Base-by-base conservation (phyloP, 2,888 invertebrate genomes). In the Apamea epomidion region DNA sequence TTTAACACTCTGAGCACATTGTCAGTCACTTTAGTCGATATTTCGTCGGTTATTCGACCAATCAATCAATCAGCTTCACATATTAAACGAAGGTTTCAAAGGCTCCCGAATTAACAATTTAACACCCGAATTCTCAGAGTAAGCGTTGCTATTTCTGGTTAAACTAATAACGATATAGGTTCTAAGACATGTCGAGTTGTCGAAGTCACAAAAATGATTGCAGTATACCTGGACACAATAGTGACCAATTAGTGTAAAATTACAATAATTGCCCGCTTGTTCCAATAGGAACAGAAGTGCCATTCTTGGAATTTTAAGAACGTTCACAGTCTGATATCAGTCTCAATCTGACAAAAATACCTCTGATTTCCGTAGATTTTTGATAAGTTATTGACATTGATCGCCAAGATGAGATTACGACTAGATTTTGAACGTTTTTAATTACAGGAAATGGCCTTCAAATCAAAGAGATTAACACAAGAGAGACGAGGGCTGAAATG, bases 21-120 rank as follows among this genome's bases (percentile, higher is more conserved):
- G 18, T 37, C 45, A 51, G 76, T 60, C 4, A 14, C 60, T 32
- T 29, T 8, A 45, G 51, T 12, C 51, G 18, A 76, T 76, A n/a
- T 58, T 58, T 12, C 58, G 25, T 58, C 10, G n/a, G n/a, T 68
- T 32, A 78, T 82, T 82, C 21, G 1, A 14, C 21, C 25, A 16
- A 82, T 68, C 76, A 76, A 81, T 67, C 75, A 82, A 82, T 60
- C 76, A 58, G 29, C 58, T 42, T 32, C 16, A 82, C 16, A 51
- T 76, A 54, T 54, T 21, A 74, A 29, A 54, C 25, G 25, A 48
- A 21, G 16, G 32, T 25, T 48, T 58, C 54, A 58, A 74, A 74
- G 54, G 29, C n/a, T 45, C 25, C n/a, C 60, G 42, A 51, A 51
- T 80, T 67, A 76, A 67, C 10, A 42, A 60, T 76, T 76, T 51